These are phyloP conservation scores for Tenrec ecaudatus DNA, from an alignment of 2,113 vertebrate species.

Conservation along the genomic window DNA sequence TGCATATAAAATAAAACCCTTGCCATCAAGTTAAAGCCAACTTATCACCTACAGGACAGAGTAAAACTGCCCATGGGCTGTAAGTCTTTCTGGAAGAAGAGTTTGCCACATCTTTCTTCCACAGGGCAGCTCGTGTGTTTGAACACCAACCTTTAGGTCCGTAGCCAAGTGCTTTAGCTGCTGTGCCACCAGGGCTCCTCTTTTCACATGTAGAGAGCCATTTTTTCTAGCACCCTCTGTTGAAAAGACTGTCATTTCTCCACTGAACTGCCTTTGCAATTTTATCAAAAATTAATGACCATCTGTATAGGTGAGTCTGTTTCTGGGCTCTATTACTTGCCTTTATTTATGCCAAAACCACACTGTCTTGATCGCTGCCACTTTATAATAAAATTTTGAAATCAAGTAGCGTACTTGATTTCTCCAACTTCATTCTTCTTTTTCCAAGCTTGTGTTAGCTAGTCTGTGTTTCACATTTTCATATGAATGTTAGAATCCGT, in stretches of 20 bases:
- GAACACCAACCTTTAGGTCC: too few species aligned
- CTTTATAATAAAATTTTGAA: neutral
- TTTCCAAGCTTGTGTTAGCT: neutral
- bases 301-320: neutral
- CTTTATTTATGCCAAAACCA: neutral
- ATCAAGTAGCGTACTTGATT: neutral
- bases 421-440: neutral
- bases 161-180: too few species aligned
- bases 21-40: too few species aligned
- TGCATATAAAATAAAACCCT: neutral
- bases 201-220: neutral
- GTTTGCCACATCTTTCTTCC: too few species aligned
- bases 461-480: neutral
- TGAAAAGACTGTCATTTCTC: neutral
- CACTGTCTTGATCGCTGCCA: neutral
- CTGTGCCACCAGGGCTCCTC: too few species aligned
- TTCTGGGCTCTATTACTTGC: neutral
- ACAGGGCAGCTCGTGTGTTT: too few species aligned
- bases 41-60: too few species aligned
- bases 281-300: neutral
- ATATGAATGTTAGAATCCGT: neutral
- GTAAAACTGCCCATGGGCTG: too few species aligned
- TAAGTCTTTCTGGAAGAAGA: too few species aligned
- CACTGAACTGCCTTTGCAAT: neutral
- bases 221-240: neutral